These are phyloP conservation scores for Temnopleurus reevesii DNA, from an alignment of 53 echinoderm and acorn worm genomes.

Conservation along the genomic window DNA sequence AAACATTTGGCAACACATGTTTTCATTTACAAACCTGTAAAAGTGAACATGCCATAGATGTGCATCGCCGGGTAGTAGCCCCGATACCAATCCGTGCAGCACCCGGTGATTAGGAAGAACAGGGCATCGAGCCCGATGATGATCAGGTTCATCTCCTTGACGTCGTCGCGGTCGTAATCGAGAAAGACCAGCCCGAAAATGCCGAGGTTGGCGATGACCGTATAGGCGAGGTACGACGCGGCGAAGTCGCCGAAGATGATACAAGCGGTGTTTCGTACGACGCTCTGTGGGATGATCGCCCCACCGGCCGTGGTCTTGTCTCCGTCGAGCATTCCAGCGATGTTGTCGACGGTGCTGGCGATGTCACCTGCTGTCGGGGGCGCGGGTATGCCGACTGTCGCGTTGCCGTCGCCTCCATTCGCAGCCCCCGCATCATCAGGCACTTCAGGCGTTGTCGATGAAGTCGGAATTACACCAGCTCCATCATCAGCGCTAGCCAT, in stretches of 20 bases:
- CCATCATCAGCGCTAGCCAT: not conserved
- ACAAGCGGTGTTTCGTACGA: not conserved
- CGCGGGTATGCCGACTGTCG: not conserved
- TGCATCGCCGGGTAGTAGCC: not conserved
- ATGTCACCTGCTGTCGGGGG: not conserved
- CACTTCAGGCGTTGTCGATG: not conserved
- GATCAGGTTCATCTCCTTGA: not conserved
- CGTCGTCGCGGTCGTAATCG: not conserved
- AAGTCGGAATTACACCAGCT: not conserved
- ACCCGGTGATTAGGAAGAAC: not conserved
- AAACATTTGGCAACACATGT: too few species aligned
- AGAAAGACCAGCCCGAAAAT: not conserved
- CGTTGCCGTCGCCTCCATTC: not conserved
- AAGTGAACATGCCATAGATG: not conserved
- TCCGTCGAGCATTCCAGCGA: not conserved
- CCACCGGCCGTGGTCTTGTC: not conserved
- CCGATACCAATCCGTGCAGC: not conserved
- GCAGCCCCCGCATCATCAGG: not conserved
- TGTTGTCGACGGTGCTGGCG: not conserved
- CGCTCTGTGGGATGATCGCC: not conserved
- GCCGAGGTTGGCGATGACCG: not conserved
- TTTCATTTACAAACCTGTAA: not conserved
- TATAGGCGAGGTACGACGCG: not conserved
- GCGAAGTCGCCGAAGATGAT: conserved; percentile 18
- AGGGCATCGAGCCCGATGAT: not conserved